phyloP scores from a whole-genome alignment of 2,113 vertebrate species.

The Excalfactoria chinensis region DNA sequence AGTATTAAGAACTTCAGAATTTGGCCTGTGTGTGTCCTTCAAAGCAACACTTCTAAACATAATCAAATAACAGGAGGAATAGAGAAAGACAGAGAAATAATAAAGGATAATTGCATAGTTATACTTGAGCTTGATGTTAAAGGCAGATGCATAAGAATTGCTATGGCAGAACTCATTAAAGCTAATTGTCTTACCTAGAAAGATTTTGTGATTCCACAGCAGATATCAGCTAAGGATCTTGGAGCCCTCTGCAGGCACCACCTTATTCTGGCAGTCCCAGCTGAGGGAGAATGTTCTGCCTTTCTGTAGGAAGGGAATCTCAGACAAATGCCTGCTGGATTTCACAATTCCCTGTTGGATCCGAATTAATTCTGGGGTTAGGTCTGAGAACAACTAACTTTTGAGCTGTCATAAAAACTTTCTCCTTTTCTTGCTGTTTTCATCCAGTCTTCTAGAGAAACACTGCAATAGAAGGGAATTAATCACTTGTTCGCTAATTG shows the following conservation, averaged over 20 bases:
- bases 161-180: constrained; percentile 9
- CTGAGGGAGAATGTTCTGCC: background rate
- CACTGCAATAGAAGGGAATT: background rate
- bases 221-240: constrained; percentile 31
- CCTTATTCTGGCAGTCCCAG: background rate
- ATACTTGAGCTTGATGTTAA: background rate
- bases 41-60: background rate
- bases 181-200: background rate
- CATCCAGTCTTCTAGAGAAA: background rate
- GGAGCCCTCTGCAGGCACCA: constrained; percentile 35
- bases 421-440: background rate
- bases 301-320: background rate
- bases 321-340: background rate
- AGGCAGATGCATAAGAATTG: background rate
- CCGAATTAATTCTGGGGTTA: background rate
- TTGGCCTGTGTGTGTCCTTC: background rate
- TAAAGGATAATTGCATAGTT: background rate
- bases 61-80: background rate
- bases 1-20: background rate
- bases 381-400: background rate
- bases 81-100: background rate
- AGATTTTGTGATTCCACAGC: background rate
- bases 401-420: background rate
- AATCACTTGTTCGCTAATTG: background rate
- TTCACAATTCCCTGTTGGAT: background rate